phyloP scores from a whole-genome alignment of 2,888 invertebrate species.

The Clitarchus hookeri region DNA sequence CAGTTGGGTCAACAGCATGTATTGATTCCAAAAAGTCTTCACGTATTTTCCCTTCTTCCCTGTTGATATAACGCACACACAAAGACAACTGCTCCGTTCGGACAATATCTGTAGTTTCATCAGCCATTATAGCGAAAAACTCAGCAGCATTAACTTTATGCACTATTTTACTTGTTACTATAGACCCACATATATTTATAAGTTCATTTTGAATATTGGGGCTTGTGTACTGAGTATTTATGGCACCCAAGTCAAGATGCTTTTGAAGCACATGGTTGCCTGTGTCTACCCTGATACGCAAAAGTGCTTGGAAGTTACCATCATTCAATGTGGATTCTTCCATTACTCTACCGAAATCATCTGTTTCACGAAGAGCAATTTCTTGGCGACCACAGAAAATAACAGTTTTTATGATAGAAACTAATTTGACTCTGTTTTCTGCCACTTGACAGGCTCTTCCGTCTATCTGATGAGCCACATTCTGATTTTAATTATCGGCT shows the following conservation, averaged over 20 bases:
- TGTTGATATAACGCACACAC: not conserved
- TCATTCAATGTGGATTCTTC: not conserved
- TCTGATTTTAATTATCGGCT: not conserved
- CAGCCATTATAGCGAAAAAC: not conserved
- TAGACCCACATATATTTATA: not conserved
- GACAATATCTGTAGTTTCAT: not conserved
- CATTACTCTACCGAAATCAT: not conserved
- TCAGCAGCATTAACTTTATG: not conserved
- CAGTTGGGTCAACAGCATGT: not conserved
- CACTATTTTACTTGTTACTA: not conserved
- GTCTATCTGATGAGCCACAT: not conserved
- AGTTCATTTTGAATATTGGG: not conserved
- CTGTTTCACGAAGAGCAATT: too few species aligned
- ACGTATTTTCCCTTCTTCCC: not conserved
- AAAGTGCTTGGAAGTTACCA: not conserved
- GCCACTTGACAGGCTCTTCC: not conserved
- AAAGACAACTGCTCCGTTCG: not conserved
- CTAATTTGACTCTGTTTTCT: too few species aligned
- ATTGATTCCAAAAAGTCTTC: not conserved
- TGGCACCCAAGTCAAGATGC: not conserved
- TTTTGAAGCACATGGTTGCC: not conserved
- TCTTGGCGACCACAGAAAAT: too few species aligned
- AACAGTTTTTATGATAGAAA: too few species aligned
- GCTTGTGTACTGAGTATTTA: not conserved
- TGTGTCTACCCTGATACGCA: not conserved